Evolutionary conservation across 2,888 invertebrate genomes (phyloP).

Genomic region (Mimachlamys varia): DNA sequence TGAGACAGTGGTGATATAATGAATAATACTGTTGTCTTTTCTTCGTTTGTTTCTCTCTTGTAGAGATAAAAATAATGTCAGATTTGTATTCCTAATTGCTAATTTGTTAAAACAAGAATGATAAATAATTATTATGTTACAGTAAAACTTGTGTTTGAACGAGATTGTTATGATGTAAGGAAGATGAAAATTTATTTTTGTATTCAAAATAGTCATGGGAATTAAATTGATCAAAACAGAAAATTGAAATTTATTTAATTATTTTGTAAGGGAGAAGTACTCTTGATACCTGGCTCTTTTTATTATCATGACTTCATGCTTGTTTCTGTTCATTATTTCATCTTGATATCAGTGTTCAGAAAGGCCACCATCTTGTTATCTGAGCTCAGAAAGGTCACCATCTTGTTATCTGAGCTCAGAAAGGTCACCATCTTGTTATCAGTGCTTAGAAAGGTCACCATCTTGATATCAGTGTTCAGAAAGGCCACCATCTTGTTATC

Average conservation of each 20-base stretch:
- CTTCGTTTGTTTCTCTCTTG: background rate
- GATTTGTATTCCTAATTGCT: constrained; percentile 2
- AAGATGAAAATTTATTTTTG: background rate
- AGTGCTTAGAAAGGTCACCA: background rate
- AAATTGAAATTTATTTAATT: background rate
- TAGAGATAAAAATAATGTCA: background rate
- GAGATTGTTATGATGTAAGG: background rate
- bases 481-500: background rate
- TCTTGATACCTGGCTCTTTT: background rate
- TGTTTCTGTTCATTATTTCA: background rate
- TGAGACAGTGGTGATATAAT: constrained; percentile 3
- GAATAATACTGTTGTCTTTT: background rate
- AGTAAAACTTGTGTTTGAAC: background rate
- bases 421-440: background rate
- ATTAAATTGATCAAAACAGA: background rate
- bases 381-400: too few species aligned
- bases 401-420: too few species aligned
- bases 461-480: background rate
- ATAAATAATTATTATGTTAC: background rate
- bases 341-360: too few species aligned
- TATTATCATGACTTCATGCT: background rate
- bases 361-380: too few species aligned
- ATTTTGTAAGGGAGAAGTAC: background rate
- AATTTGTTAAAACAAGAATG: background rate
- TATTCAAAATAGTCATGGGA: background rate